Evolutionary conservation across 2,113 vertebrate genomes (phyloP).

Genomic region (Phainopepla nitens): DNA sequence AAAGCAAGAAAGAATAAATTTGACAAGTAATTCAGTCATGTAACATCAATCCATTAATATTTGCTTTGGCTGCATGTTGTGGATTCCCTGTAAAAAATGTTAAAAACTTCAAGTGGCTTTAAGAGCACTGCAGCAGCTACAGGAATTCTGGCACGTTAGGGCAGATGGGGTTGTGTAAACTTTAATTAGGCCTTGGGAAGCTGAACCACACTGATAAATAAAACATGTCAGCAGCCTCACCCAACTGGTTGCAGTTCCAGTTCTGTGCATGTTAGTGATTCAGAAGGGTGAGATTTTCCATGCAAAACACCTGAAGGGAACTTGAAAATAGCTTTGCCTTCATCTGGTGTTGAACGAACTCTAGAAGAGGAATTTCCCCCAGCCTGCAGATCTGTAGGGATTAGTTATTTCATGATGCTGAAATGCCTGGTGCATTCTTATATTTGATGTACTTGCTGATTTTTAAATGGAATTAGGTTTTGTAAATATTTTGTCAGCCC

Average conservation of each 20-base stretch:
- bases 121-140: not conserved
- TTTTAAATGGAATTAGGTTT: conserved; percentile 39
- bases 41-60: not conserved
- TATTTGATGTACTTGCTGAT: not conserved
- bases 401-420: not conserved
- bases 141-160: not conserved
- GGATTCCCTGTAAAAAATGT: not conserved
- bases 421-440: conserved; percentile 42
- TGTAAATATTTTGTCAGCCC: conserved; percentile 18
- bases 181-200: not conserved
- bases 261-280: not conserved
- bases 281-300: not conserved
- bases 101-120: not conserved
- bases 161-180: not conserved
- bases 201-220: not conserved
- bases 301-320: not conserved
- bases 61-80: not conserved
- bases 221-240: not conserved
- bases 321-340: not conserved
- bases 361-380: not conserved
- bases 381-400: not conserved
- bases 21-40: not conserved
- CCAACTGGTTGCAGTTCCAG: not conserved
- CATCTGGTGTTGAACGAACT: not conserved
- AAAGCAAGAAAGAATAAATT: not conserved